phyloP scores from a whole-genome alignment of 92 coral and sea anemone genomes.

The Actinernus sp. region DNA sequence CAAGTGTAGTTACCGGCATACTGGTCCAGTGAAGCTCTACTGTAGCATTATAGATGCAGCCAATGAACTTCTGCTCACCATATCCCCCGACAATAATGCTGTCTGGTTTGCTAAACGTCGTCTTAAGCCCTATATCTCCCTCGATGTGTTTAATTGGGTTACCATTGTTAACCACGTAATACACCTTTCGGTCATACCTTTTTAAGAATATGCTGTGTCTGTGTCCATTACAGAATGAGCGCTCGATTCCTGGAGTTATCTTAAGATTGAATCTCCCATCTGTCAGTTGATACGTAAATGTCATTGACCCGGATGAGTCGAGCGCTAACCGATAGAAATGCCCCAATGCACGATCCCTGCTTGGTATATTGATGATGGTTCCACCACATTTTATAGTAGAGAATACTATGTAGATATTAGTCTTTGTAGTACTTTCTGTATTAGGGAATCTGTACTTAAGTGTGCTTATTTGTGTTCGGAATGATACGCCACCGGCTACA shows the following conservation, averaged over 20 bases:
- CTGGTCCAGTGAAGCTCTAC: slow-evolving; percentile 17
- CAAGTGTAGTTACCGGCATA: slow-evolving; percentile 1
- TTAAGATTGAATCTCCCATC: slow-evolving; percentile 7
- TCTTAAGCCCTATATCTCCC: neutral
- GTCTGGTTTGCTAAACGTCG: slow-evolving; percentile 36
- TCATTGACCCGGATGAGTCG: neutral
- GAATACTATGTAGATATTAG: slow-evolving; percentile 8
- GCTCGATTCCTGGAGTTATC: neutral
- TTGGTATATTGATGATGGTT: slow-evolving; percentile 13
- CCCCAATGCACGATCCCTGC: slow-evolving; percentile 16
- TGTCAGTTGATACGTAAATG: slow-evolving; percentile 6
- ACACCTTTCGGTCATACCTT: slow-evolving; percentile 6
- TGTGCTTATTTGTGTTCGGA: slow-evolving; percentile 14
- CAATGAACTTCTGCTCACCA: slow-evolving; percentile 10
- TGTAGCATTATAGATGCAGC: slow-evolving; percentile 29
- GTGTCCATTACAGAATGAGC: slow-evolving; percentile 29
- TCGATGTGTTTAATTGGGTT: neutral
- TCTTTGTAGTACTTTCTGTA: slow-evolving; percentile 15
- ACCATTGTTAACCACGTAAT: slow-evolving; percentile 19
- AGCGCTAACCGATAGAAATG: slow-evolving; percentile 15
- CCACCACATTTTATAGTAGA: slow-evolving; percentile 33
- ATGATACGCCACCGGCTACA: slow-evolving; percentile 4
- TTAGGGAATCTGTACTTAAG: slow-evolving; percentile 23
- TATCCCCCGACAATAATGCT: slow-evolving; percentile 24
- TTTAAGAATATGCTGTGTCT: slow-evolving; percentile 6